phyloP scores from a whole-genome alignment of 2,888 invertebrate genomes.

The Ptychoptera albimana region DNA sequence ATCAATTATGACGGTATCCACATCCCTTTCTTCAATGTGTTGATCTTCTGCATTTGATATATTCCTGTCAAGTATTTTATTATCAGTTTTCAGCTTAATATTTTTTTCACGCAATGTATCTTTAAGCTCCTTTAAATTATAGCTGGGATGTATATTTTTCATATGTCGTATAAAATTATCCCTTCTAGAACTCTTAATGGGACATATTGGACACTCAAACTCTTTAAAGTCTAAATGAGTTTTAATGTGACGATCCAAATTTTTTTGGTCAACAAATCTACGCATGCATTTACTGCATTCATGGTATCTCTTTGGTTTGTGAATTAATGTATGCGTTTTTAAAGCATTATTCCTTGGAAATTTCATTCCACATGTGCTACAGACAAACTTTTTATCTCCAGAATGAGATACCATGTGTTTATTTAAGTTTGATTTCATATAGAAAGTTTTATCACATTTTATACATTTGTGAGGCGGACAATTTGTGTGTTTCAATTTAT shows the following conservation, averaged over 20 bases:
- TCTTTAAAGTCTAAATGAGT: conserved; percentile 54
- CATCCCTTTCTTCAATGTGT: not conserved
- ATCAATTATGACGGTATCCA: too few relatives aligned
- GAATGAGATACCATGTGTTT: conserved; percentile 41
- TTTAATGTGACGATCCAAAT: conserved; percentile 49
- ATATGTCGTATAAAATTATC: conserved; percentile 66
- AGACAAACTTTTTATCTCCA: conserved; percentile 37
- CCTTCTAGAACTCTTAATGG: conserved; percentile 52
- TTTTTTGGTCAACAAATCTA: conserved; percentile 49
- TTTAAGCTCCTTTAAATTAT: conserved; percentile 15
- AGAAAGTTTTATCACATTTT: conserved; percentile 39
- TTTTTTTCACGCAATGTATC: not conserved
- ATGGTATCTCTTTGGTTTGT: conserved; percentile 36
- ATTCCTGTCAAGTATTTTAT: not conserved
- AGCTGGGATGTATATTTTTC: conserved; percentile 53
- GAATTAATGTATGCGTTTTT: conserved; percentile 37
- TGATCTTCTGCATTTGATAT: not conserved
- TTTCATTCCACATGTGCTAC: conserved; percentile 41
- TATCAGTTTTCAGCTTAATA: not conserved
- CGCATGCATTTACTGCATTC: conserved; percentile 49
- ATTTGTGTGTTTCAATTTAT: conserved; percentile 43
- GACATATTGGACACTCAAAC: conserved; percentile 55
- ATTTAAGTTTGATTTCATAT: conserved; percentile 47
- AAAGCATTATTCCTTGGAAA: conserved; percentile 43
- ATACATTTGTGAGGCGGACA: conserved; percentile 44